Conservation (phyloP, 1,140 invertebrate species). For the Phymorhynchus buccinoides region DNA sequence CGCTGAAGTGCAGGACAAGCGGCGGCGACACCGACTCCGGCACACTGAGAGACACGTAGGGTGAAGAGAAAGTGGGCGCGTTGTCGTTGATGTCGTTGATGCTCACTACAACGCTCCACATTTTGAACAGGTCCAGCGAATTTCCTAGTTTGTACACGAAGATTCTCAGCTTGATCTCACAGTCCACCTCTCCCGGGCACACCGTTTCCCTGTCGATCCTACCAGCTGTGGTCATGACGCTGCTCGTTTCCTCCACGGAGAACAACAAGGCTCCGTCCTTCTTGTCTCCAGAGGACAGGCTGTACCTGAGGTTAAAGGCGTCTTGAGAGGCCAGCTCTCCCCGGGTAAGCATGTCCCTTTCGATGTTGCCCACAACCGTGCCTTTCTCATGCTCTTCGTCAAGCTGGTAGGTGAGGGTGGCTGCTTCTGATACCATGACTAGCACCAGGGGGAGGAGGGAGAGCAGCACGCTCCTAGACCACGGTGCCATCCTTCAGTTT, state of each 20-base stretch:
- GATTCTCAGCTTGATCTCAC: slow-evolving; percentile 44
- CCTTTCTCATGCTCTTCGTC: slow-evolving; percentile 19
- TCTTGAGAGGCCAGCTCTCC: neutral
- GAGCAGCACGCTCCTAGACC: neutral
- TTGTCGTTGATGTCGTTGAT: slow-evolving; percentile 69
- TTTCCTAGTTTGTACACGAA: slow-evolving; percentile 36
- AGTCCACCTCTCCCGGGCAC: slow-evolving; percentile 47
- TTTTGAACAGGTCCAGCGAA: slow-evolving; percentile 38
- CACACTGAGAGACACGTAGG: slow-evolving; percentile 50
- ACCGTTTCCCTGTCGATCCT: slow-evolving; percentile 61
- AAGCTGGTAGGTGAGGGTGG: neutral
- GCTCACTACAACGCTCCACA: slow-evolving; percentile 46
- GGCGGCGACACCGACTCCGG: slow-evolving; percentile 55
- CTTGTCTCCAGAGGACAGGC: neutral
- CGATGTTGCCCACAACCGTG: slow-evolving; percentile 31
- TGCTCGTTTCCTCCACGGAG: slow-evolving; percentile 90
- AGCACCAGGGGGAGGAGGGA: neutral
- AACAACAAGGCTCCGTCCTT: slow-evolving; percentile 76
- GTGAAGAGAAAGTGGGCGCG: slow-evolving; percentile 59
- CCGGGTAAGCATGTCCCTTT: neutral
- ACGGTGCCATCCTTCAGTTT: no score
- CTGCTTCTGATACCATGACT: neutral
- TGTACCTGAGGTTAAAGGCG: neutral
- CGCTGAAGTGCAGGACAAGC: slow-evolving; percentile 52
- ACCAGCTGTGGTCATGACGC: slow-evolving; percentile 79